These are phyloP conservation scores for Artemia sinica DNA, from an alignment of 2,888 invertebrate genomes.

Conservation along the genomic window DNA sequence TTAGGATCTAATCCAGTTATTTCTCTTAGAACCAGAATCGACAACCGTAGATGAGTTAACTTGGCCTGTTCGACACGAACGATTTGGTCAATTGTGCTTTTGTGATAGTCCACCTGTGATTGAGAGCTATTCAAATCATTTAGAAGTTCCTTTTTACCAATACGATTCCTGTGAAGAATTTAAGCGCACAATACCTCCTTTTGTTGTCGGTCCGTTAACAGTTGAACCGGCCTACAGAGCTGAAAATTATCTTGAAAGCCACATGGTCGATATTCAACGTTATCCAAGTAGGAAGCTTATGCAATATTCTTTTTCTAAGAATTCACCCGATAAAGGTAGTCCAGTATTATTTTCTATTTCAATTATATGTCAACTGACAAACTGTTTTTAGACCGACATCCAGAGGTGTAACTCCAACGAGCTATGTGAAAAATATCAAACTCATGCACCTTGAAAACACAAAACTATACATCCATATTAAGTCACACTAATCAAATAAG, in stretches of 20 bases:
- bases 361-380: too few species aligned
- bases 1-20: too few species aligned
- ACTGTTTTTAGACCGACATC: too few species aligned
- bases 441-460: too few species aligned
- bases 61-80: neutral
- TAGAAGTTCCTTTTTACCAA: neutral
- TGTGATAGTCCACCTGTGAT: neutral
- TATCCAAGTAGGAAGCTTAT: neutral
- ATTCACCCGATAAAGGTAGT: too few species aligned
- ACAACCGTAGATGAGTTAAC: neutral
- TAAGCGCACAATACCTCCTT: neutral
- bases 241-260: slow-evolving; percentile 5
- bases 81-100: neutral
- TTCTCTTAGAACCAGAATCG: neutral
- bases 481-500: too few species aligned
- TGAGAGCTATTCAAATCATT: neutral
- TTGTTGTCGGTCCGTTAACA: neutral
- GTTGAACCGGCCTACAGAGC: slow-evolving; percentile 6
- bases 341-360: too few species aligned
- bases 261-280: slow-evolving; percentile 6
- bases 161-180: neutral
- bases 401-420: too few species aligned
- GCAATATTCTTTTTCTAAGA: too few species aligned
- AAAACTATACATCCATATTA: too few species aligned
- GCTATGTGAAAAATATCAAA: too few species aligned